Evolutionary conservation across 1,140 invertebrate species (phyloP).

Genomic region (Gryllus bimaculatus): DNA sequence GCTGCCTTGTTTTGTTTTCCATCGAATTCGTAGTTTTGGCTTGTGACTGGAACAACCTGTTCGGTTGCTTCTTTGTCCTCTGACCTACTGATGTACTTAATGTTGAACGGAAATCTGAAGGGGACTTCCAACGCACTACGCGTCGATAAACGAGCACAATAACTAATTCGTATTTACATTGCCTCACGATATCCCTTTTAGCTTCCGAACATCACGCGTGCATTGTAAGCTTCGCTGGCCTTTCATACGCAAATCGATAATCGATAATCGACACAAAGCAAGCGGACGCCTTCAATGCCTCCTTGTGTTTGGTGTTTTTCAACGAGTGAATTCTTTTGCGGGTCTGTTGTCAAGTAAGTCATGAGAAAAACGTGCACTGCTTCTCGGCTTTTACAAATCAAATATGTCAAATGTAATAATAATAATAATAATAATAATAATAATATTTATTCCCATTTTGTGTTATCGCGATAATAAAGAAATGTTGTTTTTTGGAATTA

Average conservation of each 20-base stretch:
- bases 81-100: neutral
- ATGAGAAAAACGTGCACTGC: too few relatives aligned
- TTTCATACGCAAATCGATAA: neutral
- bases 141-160: neutral
- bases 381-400: too few relatives aligned
- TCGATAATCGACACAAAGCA: neutral
- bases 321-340: too few relatives aligned
- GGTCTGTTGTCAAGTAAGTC: too few relatives aligned
- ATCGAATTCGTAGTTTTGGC: neutral
- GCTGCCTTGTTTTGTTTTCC: neutral
- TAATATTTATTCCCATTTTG: too few relatives aligned
- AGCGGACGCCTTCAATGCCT: too few relatives aligned
- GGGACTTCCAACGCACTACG: neutral
- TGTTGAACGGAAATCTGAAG: neutral
- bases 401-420: too few relatives aligned
- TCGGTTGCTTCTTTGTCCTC: neutral
- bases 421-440: too few relatives aligned
- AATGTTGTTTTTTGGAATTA: too few relatives aligned
- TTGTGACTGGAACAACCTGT: neutral
- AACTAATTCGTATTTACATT: neutral
- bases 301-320: too few relatives aligned
- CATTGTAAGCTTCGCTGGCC: neutral
- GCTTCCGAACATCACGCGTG: neutral
- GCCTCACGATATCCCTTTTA: neutral
- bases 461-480: too few relatives aligned